phyloP scores from a whole-genome alignment of 1,140 invertebrate species.

The Diploscapter pachys region DNA sequence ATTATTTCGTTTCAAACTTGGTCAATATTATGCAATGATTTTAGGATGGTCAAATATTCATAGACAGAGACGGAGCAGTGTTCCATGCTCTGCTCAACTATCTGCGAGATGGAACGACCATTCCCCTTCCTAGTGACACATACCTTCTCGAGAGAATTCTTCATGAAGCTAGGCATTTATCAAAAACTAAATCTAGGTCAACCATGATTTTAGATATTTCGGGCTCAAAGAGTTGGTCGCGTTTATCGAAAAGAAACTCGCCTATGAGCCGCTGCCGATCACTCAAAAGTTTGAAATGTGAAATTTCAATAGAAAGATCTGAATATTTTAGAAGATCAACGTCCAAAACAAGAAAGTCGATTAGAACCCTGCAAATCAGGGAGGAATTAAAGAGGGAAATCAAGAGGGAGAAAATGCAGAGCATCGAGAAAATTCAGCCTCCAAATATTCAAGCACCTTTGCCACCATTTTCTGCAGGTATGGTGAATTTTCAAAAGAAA shows the following conservation, averaged over 20 bases:
- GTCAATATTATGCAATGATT: conserved; percentile 1
- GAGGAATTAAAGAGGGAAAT: too few relatives aligned
- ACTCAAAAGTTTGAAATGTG: not conserved
- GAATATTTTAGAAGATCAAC: conserved; percentile 19
- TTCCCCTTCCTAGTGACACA: conserved; percentile 36
- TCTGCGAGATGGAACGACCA: conserved; percentile 34
- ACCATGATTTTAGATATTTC: conserved; percentile 13
- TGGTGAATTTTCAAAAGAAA: too few relatives aligned
- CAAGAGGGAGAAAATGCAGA: too few relatives aligned
- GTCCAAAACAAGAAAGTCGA: not conserved
- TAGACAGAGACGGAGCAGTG: conserved; percentile 35
- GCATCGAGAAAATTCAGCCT: too few relatives aligned
- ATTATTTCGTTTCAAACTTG: not conserved
- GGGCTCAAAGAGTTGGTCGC: conserved; percentile 18
- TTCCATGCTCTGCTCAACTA: conserved; percentile 37
- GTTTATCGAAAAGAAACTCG: conserved; percentile 19
- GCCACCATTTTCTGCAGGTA: too few relatives aligned
- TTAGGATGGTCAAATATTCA: conserved; percentile 37
- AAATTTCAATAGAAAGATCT: not conserved
- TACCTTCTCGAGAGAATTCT: conserved; percentile 32
- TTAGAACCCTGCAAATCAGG: not conserved
- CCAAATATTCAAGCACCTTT: too few relatives aligned
- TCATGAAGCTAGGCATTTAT: conserved; percentile 32
- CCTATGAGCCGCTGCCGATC: conserved; percentile 7
- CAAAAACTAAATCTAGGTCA: not conserved